Percentiles rank a stretch among this genome's conserved stretches.
phyloP scores from a whole-genome alignment of 1,140 invertebrate genomes.

The Drosophila bifasciata region DNA sequence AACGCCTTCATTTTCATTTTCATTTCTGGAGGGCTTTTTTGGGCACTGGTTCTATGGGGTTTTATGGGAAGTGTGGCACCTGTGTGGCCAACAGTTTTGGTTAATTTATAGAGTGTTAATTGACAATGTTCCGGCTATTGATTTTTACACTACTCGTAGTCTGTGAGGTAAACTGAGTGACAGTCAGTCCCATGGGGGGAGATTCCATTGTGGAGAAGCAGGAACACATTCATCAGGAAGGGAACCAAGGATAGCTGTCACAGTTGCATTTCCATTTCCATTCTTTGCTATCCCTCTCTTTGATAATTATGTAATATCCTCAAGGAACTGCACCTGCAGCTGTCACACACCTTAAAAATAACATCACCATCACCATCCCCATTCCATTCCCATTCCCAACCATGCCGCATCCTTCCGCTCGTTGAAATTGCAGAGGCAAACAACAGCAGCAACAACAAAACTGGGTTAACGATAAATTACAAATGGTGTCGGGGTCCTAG shows the following conservation, averaged over 20 bases:
- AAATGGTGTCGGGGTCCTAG: conserved; percentile 74
- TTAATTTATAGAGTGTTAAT: conserved; percentile 32
- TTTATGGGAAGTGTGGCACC: conserved; percentile 34
- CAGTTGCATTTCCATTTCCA: conserved; percentile 2
- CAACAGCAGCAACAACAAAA: conserved; percentile 18
- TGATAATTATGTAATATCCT: conserved; percentile 58
- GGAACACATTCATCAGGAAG: background rate
- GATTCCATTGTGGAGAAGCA: no score
- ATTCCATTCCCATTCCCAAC: conserved; percentile 5
- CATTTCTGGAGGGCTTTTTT: conserved; percentile 1
- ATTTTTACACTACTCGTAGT: conserved; percentile 14
- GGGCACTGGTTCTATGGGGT: conserved; percentile 1
- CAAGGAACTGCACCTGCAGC: conserved; percentile 47
- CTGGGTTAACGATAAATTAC: conserved; percentile 78
- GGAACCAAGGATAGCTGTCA: conserved; percentile 18
- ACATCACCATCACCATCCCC: background rate
- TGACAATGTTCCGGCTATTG: conserved; percentile 36
- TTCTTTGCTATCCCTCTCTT: no score
- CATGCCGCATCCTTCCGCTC: conserved; percentile 27
- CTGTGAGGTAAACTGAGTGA: no score
- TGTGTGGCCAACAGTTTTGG: conserved; percentile 12
- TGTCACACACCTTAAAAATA: conserved; percentile 41
- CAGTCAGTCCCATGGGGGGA: no score
- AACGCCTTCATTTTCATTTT: conserved; percentile 15
- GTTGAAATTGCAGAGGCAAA: conserved; percentile 34